Percentiles rank a stretch among this genome's conserved stretches.
Conservation (phyloP, 2,797 vertebrate species). For the Callimico goeldii region DNA sequence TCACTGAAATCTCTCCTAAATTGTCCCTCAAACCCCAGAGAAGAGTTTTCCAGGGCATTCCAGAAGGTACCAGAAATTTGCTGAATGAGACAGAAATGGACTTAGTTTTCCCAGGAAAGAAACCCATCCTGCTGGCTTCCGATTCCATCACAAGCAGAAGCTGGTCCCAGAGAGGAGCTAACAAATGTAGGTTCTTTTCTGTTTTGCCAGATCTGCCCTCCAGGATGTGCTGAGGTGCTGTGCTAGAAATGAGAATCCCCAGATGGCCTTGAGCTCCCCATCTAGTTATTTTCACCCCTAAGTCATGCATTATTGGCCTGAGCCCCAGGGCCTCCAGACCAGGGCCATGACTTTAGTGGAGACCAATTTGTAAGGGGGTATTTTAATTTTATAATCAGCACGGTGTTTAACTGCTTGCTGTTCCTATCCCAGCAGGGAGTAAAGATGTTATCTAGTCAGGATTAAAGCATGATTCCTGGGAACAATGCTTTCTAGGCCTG, state of each 20-base stretch:
- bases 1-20: neutral
- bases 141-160: neutral
- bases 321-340: neutral
- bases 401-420: neutral
- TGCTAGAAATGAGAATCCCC: neutral
- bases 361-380: neutral
- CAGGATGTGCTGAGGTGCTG: neutral
- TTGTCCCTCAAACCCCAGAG: neutral
- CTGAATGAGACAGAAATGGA: neutral
- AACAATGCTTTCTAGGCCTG: neutral
- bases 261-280: neutral
- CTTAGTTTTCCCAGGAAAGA: neutral
- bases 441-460: neutral
- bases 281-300: neutral
- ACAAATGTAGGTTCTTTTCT: neutral
- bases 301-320: neutral
- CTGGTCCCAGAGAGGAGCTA: neutral
- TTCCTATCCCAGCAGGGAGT: neutral
- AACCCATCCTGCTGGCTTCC: neutral
- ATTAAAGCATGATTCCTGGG: too few relatives aligned
- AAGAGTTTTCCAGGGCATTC: neutral
- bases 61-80: neutral
- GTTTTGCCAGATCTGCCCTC: rapidly evolving
- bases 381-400: neutral
- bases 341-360: neutral